Conservation (phyloP, 1,140 invertebrate species). For the Hestina assimilis region DNA sequence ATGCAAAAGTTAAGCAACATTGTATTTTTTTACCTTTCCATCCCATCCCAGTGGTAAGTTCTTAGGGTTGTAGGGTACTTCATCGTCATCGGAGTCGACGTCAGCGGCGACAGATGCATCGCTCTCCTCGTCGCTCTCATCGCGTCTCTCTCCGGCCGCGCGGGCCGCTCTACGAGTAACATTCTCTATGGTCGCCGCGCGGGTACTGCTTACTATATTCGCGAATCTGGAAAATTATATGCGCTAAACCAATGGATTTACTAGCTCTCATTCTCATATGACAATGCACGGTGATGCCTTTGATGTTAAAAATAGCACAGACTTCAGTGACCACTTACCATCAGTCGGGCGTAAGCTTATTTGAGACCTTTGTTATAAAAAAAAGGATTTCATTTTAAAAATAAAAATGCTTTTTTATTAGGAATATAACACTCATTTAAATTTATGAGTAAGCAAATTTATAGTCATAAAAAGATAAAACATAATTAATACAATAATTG, state of each 20-base stretch:
- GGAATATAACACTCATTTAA: too few species aligned
- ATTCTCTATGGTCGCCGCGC: constrained; percentile 97
- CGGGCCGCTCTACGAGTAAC: constrained; percentile 98
- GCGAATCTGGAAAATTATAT: constrained; percentile 82
- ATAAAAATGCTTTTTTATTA: too few species aligned
- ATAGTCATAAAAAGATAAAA: constrained; percentile 12
- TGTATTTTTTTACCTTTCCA: constrained; percentile 89
- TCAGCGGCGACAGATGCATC: constrained; percentile 92
- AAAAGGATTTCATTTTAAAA: too few species aligned
- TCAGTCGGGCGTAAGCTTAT: too few species aligned
- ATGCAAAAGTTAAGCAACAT: too few species aligned
- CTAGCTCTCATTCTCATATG: neutral
- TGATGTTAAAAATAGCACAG: too few species aligned
- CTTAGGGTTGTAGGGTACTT: constrained; percentile 99
- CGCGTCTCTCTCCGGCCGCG: constrained; percentile 95
- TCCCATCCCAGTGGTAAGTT: constrained; percentile 99
- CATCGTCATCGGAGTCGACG: constrained; percentile 92
- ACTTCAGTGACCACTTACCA: too few species aligned
- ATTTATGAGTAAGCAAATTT: too few species aligned
- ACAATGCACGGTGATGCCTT: too few species aligned
- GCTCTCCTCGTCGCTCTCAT: constrained; percentile 94
- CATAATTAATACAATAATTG: neutral
- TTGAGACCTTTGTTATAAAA: too few species aligned
- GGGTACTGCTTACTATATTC: constrained; percentile 89
- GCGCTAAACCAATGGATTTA: neutral